phyloP scores from a whole-genome alignment of 2,113 vertebrate genomes.

The Talpa occidentalis region DNA sequence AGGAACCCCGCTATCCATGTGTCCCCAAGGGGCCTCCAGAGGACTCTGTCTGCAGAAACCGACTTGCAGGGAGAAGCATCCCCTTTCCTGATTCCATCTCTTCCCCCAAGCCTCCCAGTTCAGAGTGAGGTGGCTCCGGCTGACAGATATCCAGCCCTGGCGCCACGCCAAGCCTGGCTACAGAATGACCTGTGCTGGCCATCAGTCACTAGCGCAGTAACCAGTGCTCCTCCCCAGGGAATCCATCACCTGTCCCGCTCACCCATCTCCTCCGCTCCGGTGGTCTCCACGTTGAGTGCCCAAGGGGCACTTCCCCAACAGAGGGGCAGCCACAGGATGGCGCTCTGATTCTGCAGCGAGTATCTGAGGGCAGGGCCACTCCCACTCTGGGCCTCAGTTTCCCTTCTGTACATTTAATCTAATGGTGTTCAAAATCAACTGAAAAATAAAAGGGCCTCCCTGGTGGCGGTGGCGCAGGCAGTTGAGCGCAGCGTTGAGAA shows the following conservation, averaged over 20 bases:
- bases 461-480: no score
- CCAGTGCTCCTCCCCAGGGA: background rate
- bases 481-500: no score
- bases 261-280: background rate
- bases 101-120: background rate
- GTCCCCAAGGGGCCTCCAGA: background rate
- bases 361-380: background rate
- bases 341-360: no score
- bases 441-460: no score
- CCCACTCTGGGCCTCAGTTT: background rate
- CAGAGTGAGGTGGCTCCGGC: background rate
- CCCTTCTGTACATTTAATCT: background rate
- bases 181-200: background rate
- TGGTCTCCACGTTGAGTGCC: fast-evolving
- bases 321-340: no score
- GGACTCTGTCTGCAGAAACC: background rate
- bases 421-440: background rate
- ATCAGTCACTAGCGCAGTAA: background rate
- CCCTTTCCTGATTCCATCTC: background rate
- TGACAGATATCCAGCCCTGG: slow-evolving; percentile 17
- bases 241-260: background rate
- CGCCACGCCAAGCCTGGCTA: background rate
- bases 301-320: fast-evolving
- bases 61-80: background rate
- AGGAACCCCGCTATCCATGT: background rate